phyloP scores from a whole-genome alignment of 2,113 vertebrate genomes.

The Fukomys damarensis region DNA sequence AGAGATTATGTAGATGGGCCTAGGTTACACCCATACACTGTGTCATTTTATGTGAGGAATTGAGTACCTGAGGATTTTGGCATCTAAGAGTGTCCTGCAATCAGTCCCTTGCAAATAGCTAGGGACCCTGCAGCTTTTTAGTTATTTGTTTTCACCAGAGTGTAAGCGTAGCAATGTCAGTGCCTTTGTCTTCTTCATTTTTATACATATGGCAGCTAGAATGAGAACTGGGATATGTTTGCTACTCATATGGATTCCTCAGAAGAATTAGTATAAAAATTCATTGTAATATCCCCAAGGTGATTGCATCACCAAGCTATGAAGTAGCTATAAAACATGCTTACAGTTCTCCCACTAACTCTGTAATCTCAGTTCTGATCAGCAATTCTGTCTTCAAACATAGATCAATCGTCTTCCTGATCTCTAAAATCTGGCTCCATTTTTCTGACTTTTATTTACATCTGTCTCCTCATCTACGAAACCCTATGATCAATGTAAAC shows the following conservation, averaged over 20 bases:
- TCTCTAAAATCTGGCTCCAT: background rate
- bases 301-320: background rate
- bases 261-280: background rate
- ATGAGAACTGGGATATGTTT: background rate
- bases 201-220: background rate
- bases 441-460: background rate
- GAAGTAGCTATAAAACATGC: background rate
- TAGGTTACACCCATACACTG: background rate
- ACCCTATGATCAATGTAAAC: background rate
- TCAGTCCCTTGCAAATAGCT: background rate
- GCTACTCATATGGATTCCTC: background rate
- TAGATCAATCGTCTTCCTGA: conserved; percentile 2
- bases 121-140: background rate
- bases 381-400: conserved; percentile 45
- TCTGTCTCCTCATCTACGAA: background rate
- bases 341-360: background rate
- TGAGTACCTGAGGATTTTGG: background rate
- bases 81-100: background rate
- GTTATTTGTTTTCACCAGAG: background rate
- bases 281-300: background rate
- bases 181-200: background rate
- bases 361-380: background rate
- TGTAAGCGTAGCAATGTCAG: background rate
- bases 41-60: background rate
- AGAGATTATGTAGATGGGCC: background rate